Evolutionary conservation across 1,140 invertebrate species (phyloP), one percentile per base, ranked within the genome.

Genomic region (Propsilocerus akamusi): DNA sequence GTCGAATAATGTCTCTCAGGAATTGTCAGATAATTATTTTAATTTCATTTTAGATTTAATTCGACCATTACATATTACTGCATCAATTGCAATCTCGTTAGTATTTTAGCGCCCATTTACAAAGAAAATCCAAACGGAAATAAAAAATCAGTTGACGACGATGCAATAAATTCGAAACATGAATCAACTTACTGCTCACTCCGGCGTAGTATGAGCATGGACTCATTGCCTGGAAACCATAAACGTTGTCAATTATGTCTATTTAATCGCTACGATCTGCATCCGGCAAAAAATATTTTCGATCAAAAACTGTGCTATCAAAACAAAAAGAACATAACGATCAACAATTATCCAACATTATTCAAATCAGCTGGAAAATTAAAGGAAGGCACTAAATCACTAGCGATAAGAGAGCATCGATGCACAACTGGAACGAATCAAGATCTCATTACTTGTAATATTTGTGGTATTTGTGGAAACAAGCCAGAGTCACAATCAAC

Each of bases 81-180:
- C 37, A 50, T 65, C 25, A 63, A 62, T 53, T 65, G 63, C 48
- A 63, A 65, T 52, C 60, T 56, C 11, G 63, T 65, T 10, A 65
- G 63, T 53, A 58, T 61, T 49, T 52, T 65, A 52, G 63, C 63
- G 14, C 63, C 63, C 47, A 62, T 65, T 26, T 65, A 65, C 51
- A 65, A 65, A 52, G 63, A 57, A 37, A 64, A 56, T 11, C 20
- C 28, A 41, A 20, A 3, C 34, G 23, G 23, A 41, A 22, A 41
- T 17, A 41, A 8, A n/a, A 41, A 22, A 4, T 2, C 2, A 17
- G 23, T 25, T 25, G 25, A 24, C 4, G 25, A 10, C 10, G 46
- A 25, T n/a, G 46, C 22, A 25, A 11, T 24, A 25, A 47, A 24
- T 28, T 28, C 12, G 25, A 47, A 25, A 25, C 6, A 12, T 25